Base-by-base conservation (phyloP, 1,140 invertebrate species). In the Penaeus indicus region DNA sequence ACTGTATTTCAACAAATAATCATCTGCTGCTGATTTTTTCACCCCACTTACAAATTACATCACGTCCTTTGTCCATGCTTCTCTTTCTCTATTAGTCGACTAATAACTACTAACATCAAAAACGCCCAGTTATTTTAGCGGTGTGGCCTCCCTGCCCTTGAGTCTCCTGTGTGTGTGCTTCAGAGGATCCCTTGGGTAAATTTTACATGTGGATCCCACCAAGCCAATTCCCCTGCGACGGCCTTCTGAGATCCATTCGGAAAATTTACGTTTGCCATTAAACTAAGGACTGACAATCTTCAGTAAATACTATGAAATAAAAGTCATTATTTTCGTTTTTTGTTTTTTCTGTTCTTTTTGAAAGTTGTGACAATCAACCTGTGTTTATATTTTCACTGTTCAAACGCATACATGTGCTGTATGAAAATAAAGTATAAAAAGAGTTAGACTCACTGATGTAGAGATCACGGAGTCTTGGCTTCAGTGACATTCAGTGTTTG, bases 241-340 rank as follows among this genome's bases (percentile, higher is more conserved):
- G 38, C 54, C 75, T 86, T 47, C 60, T 63, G 75, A 18, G 54
- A 62, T 79, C 75, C 84, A 86, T 13, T 64, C 47, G 72, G 27
- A 78, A 64, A 86, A 86, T 78, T 86, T 86, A 77, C 72, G 79
- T 21, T 78, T 63, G 61, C 38, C 69, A 86, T 62, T 86, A 79
- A 86, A 86, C 84, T 86, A 86, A 86, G 84, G 84, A 86, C 42
- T 86, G 84, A 86, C 84, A 86, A 86, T 86, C 84, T 86, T 63
- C 72, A 79, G 38, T 62, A 72, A 78, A 79, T 42, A 62, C 18
- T 64, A 22, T 86, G 60, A 62, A 61, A 86, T 25, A 86, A 38
- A 38, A 38, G 38, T 38, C 5, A 3, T 38, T 38, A 38, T 38
- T 38, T 1, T 38, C 5, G 32, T 32, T 32, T 27, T 75, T 75